These are phyloP conservation scores for Callithrix jacchus DNA, from an alignment of 2,113 vertebrate genomes.

Conservation along the genomic window DNA sequence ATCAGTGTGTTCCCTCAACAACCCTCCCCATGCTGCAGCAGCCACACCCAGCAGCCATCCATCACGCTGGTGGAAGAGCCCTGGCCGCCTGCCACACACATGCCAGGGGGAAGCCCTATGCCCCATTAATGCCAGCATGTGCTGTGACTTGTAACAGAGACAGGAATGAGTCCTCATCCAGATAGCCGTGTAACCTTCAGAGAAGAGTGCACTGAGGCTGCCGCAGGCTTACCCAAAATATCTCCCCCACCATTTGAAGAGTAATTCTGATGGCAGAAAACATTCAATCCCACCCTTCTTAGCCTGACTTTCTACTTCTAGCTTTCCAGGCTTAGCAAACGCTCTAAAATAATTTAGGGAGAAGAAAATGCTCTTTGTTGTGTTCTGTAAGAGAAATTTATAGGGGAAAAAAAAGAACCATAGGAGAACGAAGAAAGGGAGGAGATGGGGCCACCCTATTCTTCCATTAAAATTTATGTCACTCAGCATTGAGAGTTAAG, in stretches of 20 bases:
- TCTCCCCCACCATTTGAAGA: not conserved
- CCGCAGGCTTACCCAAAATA: not conserved
- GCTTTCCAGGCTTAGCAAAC: not conserved
- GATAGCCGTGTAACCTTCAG: not conserved
- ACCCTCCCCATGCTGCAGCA: not conserved
- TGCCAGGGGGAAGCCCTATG: not conserved
- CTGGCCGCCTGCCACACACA: fast-evolving
- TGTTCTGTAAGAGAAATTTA: not conserved
- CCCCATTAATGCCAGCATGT: not conserved
- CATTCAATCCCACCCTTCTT: not conserved
- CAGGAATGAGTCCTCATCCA: not conserved
- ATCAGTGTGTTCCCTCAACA: slow-evolving; percentile 31
- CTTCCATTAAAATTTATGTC: not conserved
- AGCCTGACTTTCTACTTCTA: not conserved
- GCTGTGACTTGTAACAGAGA: not conserved
- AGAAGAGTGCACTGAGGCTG: not conserved
- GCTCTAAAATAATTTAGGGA: not conserved
- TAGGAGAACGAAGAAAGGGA: not conserved
- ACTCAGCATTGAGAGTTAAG: not conserved
- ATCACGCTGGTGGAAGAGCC: not conserved
- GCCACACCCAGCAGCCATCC: not conserved
- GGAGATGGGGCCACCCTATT: not conserved
- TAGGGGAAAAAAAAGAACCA: not conserved
- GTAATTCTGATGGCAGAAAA: not conserved
- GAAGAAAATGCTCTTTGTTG: not conserved